These are phyloP conservation scores for Silurus glanis DNA, from an alignment of 2,113 vertebrate genomes.

Conservation along the genomic window DNA sequence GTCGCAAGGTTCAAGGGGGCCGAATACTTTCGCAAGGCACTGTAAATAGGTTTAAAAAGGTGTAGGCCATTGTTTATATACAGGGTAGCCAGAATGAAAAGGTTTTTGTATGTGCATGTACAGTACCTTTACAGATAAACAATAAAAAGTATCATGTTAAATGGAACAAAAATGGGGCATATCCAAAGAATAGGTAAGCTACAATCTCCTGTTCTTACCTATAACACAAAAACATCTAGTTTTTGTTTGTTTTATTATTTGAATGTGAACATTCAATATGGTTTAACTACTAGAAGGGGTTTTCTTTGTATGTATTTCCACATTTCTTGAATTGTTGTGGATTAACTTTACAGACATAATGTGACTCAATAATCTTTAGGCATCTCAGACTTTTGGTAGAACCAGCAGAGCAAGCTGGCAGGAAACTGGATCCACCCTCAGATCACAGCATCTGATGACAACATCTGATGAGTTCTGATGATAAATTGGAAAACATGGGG, in stretches of 20 bases:
- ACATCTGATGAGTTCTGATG: no score
- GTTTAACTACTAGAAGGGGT: neutral
- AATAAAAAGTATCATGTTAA: neutral
- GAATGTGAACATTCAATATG: neutral
- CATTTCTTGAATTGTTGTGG: constrained; percentile 8
- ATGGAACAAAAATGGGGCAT: neutral
- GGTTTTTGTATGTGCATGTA: neutral
- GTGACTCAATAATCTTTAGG: neutral
- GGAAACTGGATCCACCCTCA: neutral
- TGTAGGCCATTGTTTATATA: neutral
- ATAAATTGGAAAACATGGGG: neutral
- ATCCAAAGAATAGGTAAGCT: neutral
- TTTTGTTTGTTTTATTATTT: neutral
- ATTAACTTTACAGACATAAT: neutral
- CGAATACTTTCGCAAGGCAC: no score
- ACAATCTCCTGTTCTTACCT: neutral
- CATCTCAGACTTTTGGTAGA: neutral
- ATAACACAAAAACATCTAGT: neutral
- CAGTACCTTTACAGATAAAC: neutral
- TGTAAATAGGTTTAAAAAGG: neutral
- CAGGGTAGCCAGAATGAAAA: neutral
- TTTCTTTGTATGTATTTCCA: neutral
- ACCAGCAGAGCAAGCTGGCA: neutral
- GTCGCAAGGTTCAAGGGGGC: no score
- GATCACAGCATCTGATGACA: neutral